phyloP scores from a whole-genome alignment of 2,113 vertebrate genomes.

The Trichomycterus rosablanca region DNA sequence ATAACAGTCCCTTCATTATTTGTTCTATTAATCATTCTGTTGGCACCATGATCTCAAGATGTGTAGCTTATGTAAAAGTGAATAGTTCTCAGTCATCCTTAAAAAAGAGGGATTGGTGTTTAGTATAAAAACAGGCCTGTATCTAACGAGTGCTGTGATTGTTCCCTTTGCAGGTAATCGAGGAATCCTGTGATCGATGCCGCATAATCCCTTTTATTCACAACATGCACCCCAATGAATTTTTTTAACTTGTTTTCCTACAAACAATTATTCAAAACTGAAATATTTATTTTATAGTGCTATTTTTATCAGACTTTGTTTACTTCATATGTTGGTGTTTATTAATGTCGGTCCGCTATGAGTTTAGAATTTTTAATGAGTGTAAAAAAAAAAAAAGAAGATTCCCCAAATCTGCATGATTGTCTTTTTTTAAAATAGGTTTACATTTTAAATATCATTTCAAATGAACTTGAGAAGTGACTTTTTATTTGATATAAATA shows the following conservation, averaged over 20 bases:
- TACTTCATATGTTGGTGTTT: neutral
- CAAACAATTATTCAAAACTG: conserved; percentile 6
- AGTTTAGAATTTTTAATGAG: too few relatives aligned
- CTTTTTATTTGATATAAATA: conserved; percentile 9
- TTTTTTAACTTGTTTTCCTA: conserved; percentile 12
- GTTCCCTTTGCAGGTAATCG: conserved; percentile 33
- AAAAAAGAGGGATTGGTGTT: too few relatives aligned
- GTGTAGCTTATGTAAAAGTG: too few relatives aligned
- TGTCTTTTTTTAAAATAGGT: conserved; percentile 14
- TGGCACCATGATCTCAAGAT: too few relatives aligned
- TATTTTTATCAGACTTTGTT: conserved; percentile 18
- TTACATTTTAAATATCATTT: conserved; percentile 10
- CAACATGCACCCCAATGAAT: neutral
- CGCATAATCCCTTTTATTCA: neutral
- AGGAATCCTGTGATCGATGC: neutral
- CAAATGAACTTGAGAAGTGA: neutral
- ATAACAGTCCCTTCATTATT: too few relatives aligned
- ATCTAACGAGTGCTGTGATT: conserved; percentile 9
- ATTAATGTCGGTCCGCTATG: too few relatives aligned
- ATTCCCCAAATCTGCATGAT: neutral
- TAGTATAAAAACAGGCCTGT: too few relatives aligned
- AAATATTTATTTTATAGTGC: conserved; percentile 42
- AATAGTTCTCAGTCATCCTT: too few relatives aligned
- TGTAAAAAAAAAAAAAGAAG: too few relatives aligned
- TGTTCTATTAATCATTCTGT: too few relatives aligned